These are phyloP conservation scores for Sitophilus oryzae DNA, from an alignment of 1,140 invertebrate genomes.

Conservation along the genomic window DNA sequence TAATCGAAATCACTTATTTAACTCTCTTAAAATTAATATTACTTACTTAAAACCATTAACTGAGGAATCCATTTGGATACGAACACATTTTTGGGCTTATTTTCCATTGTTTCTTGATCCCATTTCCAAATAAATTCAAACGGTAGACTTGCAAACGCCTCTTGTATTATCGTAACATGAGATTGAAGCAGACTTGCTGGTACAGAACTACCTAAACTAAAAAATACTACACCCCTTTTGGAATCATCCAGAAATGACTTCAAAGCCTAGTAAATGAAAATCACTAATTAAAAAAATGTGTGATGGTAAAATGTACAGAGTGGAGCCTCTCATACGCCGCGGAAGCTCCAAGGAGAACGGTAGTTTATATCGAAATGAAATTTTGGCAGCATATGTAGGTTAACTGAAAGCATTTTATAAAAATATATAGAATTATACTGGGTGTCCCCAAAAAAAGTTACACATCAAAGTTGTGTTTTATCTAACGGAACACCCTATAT, in stretches of 20 bases:
- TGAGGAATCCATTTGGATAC: conserved; percentile 51
- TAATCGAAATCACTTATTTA: not conserved
- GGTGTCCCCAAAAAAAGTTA: too few species aligned
- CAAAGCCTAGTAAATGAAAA: conserved; percentile 50
- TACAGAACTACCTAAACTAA: conserved; percentile 48
- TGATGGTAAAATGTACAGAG: not conserved
- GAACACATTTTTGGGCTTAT: conserved; percentile 45
- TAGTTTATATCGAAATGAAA: too few species aligned
- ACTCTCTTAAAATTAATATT: not conserved
- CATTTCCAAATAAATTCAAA: conserved; percentile 54
- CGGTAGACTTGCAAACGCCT: conserved; percentile 46
- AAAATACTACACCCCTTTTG: conserved; percentile 47
- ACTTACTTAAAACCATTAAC: conserved; percentile 46
- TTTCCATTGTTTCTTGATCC: conserved; percentile 39
- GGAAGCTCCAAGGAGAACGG: too few species aligned
- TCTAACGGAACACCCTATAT: too few species aligned
- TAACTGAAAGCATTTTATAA: too few species aligned
- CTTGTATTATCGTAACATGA: conserved; percentile 41
- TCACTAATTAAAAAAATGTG: not conserved
- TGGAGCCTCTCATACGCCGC: too few species aligned
- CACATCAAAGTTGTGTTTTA: too few species aligned
- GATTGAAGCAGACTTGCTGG: conserved; percentile 42
- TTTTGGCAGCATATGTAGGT: too few species aligned
- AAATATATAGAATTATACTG: too few species aligned
- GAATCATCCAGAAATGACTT: conserved; percentile 62